A percentile compares a stretch with the other conserved stretches of the same genome.
These are phyloP conservation scores for Trichogramma pretiosum DNA, from an alignment of 1,140 invertebrate species.

Conservation along the genomic window DNA sequence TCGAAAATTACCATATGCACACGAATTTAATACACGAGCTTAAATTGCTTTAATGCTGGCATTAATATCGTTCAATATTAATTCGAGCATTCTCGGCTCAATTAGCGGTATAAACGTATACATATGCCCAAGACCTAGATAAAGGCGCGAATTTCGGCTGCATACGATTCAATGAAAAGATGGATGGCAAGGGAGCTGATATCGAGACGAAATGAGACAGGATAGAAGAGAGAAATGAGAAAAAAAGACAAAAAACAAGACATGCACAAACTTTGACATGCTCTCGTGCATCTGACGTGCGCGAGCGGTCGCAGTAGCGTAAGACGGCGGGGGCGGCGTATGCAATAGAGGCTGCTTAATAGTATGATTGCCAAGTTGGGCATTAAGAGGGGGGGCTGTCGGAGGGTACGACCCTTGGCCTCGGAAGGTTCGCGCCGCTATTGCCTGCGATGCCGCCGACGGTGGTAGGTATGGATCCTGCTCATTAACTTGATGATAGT, in stretches of 20 bases:
- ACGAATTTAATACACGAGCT: too few species aligned
- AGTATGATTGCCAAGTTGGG: conserved; percentile 46
- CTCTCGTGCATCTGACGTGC: conserved; percentile 46
- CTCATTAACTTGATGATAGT: conserved; percentile 64
- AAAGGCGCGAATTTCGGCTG: too few species aligned
- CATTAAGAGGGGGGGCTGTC: conserved; percentile 47
- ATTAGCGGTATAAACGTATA: too few species aligned
- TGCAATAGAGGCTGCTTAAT: conserved; percentile 49
- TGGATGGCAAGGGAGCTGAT: too few species aligned
- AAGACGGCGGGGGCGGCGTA: conserved; percentile 46
- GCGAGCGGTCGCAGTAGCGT: conserved; percentile 49
- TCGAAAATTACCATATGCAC: too few species aligned
- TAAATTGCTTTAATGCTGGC: too few species aligned
- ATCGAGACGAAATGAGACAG: too few species aligned
- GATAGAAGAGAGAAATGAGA: too few species aligned
- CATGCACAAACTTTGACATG: conserved; percentile 49
- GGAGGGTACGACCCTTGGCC: conserved; percentile 56
- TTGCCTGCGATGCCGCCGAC: conserved; percentile 53
- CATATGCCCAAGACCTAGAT: too few species aligned
- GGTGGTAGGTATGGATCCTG: conserved; percentile 63
- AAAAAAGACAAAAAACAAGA: conserved; percentile 32
- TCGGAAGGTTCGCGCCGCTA: conserved; percentile 54
- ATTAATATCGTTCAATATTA: too few species aligned
- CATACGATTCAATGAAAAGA: too few species aligned
- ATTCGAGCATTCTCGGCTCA: too few species aligned